Evolutionary conservation across 2,797 vertebrate species (phyloP).

Genomic region (Oophaga sylvatica): DNA sequence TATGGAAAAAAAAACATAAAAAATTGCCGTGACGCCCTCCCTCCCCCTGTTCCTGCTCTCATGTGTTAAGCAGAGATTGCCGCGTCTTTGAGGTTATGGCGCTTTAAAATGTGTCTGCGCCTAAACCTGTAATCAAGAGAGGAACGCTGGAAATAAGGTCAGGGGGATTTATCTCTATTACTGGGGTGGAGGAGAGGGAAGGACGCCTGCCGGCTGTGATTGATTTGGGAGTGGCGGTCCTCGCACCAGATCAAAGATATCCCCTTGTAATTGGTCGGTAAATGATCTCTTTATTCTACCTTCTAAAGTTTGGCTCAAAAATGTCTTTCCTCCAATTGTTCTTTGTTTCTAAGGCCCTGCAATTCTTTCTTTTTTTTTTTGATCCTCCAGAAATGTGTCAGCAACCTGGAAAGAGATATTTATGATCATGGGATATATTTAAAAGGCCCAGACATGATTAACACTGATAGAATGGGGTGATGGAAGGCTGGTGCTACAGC

Average conservation of each 20-base stretch:
- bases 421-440: slow-evolving; percentile 7
- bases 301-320: slow-evolving; percentile 56
- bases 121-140: slow-evolving; percentile 25
- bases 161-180: slow-evolving; percentile 48
- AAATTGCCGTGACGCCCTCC: background rate
- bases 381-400: slow-evolving; percentile 56
- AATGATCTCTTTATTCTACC: slow-evolving; percentile 67
- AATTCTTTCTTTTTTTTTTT: slow-evolving; percentile 40
- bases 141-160: background rate
- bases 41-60: background rate
- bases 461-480: background rate
- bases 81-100: slow-evolving; percentile 12
- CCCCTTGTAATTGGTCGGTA: slow-evolving; percentile 56
- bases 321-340: slow-evolving; percentile 46
- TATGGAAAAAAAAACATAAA: background rate
- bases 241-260: slow-evolving; percentile 60
- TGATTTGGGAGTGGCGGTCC: slow-evolving; percentile 64
- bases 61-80: slow-evolving; percentile 43
- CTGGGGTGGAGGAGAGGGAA: slow-evolving; percentile 64
- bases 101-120: slow-evolving; percentile 27
- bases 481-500: background rate
- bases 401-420: slow-evolving; percentile 51
- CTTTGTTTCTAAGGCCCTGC: slow-evolving; percentile 58
- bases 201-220: slow-evolving; percentile 67
- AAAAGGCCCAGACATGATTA: background rate